A percentile compares a stretch with the other conserved stretches of the same genome.
phyloP scores from a whole-genome alignment of 2,113 vertebrate genomes.

The Mormoops blainvillei region DNA sequence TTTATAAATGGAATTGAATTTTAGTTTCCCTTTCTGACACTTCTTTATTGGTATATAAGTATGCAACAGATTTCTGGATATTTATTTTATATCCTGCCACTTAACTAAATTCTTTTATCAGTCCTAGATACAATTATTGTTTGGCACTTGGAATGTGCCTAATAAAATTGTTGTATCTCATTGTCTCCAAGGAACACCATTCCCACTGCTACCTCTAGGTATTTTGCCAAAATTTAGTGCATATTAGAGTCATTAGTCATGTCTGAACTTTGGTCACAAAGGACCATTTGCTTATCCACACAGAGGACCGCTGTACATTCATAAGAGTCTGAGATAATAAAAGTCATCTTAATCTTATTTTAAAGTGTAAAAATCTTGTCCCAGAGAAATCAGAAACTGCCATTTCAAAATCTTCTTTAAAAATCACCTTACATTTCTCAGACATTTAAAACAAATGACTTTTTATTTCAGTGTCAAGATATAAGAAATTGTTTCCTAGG shows the following conservation, averaged over 20 bases:
- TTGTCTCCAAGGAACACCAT: not conserved
- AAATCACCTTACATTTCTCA: not conserved
- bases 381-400: not conserved
- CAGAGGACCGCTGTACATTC: not conserved
- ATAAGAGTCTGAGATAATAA: not conserved
- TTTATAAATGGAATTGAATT: too few relatives aligned
- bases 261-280: not conserved
- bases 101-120: not conserved
- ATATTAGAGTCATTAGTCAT: not conserved
- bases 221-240: slow-evolving; percentile 10
- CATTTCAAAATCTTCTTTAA: not conserved
- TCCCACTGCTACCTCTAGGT: not conserved
- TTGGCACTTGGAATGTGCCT: not conserved
- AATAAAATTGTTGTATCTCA: not conserved
- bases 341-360: not conserved
- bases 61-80: too few relatives aligned
- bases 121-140: not conserved
- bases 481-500: not conserved
- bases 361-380: not conserved
- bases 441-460: not conserved
- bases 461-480: not conserved
- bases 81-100: too few relatives aligned
- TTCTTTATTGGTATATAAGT: too few relatives aligned
- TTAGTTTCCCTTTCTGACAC: too few relatives aligned
- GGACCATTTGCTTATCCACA: not conserved